phyloP scores from a whole-genome alignment of 2,797 vertebrate species.

The Merluccius polli region DNA sequence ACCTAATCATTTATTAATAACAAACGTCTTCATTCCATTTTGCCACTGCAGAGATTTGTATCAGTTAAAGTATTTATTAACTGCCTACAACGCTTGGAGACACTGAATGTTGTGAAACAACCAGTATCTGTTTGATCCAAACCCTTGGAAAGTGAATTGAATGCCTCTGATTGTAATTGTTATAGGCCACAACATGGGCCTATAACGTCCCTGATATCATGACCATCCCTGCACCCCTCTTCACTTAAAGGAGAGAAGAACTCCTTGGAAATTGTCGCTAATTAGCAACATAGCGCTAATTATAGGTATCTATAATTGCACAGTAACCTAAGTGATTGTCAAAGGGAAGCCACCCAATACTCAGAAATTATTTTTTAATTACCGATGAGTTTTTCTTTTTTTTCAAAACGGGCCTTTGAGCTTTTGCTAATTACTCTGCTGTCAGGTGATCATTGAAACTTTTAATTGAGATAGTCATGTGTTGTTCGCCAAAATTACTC shows the following conservation, averaged over 20 bases:
- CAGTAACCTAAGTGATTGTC: conserved; percentile 72
- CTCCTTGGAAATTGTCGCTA: conserved; percentile 67
- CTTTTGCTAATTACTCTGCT: conserved; percentile 64
- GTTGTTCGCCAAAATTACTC: conserved; percentile 24
- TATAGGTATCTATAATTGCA: conserved; percentile 77
- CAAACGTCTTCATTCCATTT: background rate
- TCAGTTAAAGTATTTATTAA: background rate
- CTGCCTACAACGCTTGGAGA: background rate
- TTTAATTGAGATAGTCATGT: conserved; percentile 60
- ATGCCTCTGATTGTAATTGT: conserved; percentile 39
- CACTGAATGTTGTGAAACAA: background rate
- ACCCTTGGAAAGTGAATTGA: conserved; percentile 27
- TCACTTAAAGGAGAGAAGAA: conserved; percentile 51
- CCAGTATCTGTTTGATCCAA: conserved; percentile 47
- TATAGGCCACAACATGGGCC: conserved; percentile 29
- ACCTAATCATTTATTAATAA: background rate
- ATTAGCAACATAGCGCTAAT: conserved; percentile 76
- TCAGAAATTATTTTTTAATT: conserved; percentile 77
- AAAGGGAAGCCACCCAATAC: conserved; percentile 76
- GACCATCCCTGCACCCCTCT: conserved; percentile 49
- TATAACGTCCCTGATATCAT: conserved; percentile 42
- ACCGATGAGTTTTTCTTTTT: conserved; percentile 55
- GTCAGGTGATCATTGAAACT: conserved; percentile 59
- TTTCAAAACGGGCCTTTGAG: conserved; percentile 52
- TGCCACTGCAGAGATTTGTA: conserved; percentile 4